Percentiles rank a stretch among this genome's conserved stretches.
Evolutionary conservation across 2,113 vertebrate genomes (phyloP).

Genomic region (Mesembrinibis cayennensis): DNA sequence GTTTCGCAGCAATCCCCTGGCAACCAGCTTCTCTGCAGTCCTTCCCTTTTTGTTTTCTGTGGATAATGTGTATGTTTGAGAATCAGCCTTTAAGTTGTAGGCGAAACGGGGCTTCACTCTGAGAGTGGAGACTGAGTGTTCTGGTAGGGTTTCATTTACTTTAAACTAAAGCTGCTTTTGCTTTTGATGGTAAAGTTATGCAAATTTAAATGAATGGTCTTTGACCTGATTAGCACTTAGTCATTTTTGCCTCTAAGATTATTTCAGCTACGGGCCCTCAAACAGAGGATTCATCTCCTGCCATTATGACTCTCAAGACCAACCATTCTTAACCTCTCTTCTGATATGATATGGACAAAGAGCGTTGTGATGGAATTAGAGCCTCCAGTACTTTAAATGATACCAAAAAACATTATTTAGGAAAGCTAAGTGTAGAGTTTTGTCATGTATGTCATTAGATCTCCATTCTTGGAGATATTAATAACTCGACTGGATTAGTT

Average conservation of each 20-base stretch:
- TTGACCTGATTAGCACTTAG: neutral
- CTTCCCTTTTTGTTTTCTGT: neutral
- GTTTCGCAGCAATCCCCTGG: conserved; percentile 21
- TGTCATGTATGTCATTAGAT: neutral
- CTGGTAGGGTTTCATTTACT: neutral
- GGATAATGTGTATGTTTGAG: neutral
- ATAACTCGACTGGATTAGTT: neutral
- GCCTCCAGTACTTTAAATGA: neutral
- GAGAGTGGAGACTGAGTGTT: neutral
- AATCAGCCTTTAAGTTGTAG: neutral
- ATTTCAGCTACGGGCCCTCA: neutral
- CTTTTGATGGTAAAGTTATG: neutral
- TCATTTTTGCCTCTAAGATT: neutral
- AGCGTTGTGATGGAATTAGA: neutral
- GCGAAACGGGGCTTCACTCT: neutral
- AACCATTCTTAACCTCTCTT: neutral
- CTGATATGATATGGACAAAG: neutral
- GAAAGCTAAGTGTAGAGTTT: neutral
- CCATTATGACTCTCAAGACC: neutral
- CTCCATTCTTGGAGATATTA: neutral
- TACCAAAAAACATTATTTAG: neutral
- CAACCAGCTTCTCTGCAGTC: conserved; percentile 38
- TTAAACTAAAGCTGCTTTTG: conserved; percentile 2
- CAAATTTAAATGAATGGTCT: neutral
- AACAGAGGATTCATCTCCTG: neutral